Percentiles rank a stretch among this genome's conserved stretches.
Conservation (phyloP, 2,113 vertebrate genomes). For the Ceratotherium simum region DNA sequence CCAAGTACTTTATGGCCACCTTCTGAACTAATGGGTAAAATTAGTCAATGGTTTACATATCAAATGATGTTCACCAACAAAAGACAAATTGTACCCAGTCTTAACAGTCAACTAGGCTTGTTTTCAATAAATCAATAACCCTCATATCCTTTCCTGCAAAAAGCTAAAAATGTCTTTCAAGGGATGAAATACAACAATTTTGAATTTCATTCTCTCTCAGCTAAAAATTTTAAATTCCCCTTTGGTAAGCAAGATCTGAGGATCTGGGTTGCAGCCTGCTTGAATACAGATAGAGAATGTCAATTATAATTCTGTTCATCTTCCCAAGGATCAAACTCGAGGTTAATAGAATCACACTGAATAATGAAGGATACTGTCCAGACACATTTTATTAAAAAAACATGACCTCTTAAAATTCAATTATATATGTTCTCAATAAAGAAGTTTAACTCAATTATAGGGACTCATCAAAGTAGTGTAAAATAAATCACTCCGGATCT, state of each 20-base stretch:
- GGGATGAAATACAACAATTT: not conserved
- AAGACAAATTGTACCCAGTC: not conserved
- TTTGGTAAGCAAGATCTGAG: not conserved
- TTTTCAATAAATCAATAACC: not conserved
- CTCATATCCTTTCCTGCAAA: not conserved
- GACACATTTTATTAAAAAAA: not conserved
- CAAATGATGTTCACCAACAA: not conserved
- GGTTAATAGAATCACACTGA: conserved; percentile 20
- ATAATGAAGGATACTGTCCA: not conserved
- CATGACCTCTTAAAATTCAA: not conserved
- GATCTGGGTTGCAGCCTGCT: too few species aligned
- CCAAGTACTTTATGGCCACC: not conserved
- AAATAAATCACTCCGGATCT: not conserved
- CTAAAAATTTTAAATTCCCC: not conserved
- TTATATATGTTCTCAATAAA: not conserved
- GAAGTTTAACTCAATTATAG: not conserved
- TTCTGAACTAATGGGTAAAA: not conserved
- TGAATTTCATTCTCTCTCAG: not conserved
- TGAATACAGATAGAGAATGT: not conserved
- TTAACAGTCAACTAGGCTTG: not conserved
- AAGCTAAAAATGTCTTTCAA: not conserved
- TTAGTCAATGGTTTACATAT: not conserved
- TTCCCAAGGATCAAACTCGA: not conserved
- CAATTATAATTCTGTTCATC: not conserved
- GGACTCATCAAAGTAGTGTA: not conserved